Base-by-base conservation (phyloP, 2,797 vertebrate species). In the Catharus ustulatus region DNA sequence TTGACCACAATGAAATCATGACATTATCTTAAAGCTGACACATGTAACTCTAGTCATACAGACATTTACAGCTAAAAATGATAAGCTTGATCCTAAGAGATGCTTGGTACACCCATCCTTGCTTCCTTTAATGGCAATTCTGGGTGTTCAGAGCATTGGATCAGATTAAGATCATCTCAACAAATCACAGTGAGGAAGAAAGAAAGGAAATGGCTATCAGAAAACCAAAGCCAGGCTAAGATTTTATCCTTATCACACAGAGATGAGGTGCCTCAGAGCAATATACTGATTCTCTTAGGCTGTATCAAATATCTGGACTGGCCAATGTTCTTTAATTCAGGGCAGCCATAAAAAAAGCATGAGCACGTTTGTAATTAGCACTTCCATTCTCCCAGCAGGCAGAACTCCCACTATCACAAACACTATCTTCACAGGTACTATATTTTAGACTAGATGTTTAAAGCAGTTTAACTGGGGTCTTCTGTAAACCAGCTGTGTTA, bases 11-110 rank as follows among this genome's bases (percentile, higher is more conserved):
- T 58, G 57, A 95, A 94, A 87, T 93, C 27, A 64, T 87, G 72
- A 80, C 84, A 87, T 83, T 93, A 95, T 95, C 90, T 94, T 86
- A 92, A 92, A 90, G 89, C 69, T 1, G 21, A 90, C 86, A 90
- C 48, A 55, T 61, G 81, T 94, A 95, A 87, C 81, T 95, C 52
- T 43, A 83, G 34, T 92, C 54, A 71, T 78, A 94, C n/a, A 92
- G 84, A 64, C 90, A 93, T 87, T 89, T 93, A 85, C 61, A 90
- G 84, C 67, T 90, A 80, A 71, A 92, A 94, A 64, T 84, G 12
- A 94, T 89, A 95, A 94, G 27, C 61, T 90, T 92, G 93, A 93
- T 94, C 72, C 75, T 85, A 54, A 62, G 46, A 64, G 72, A 85
- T 74, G 68, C 38, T 68, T 64, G 43, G 40, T 92, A 57, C 38